phyloP scores from a whole-genome alignment of 2,113 vertebrate species.

The Ranitomeya variabilis region DNA sequence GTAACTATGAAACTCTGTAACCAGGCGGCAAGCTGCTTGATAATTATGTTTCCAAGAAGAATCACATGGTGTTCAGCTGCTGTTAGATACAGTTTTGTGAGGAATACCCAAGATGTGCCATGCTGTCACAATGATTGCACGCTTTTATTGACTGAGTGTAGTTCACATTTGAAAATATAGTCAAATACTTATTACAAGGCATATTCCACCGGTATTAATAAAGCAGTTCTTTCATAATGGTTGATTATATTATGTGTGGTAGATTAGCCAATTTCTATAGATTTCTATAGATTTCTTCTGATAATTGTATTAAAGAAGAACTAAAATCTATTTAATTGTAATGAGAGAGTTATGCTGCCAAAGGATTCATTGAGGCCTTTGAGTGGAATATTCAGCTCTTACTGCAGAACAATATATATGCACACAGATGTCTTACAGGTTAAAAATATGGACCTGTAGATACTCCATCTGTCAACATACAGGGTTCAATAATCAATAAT shows the following conservation, averaged over 20 bases:
- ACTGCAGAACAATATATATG: no score
- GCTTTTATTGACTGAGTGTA: not conserved
- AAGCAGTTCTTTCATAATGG: not conserved
- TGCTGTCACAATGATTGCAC: constrained; percentile 2
- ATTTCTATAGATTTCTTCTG: not conserved
- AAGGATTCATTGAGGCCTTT: no score
- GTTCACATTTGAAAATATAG: not conserved
- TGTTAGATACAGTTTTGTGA: constrained; percentile 10
- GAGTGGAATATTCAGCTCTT: no score
- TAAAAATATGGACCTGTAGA: no score
- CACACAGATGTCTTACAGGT: no score
- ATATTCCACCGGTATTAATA: not conserved
- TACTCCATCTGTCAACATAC: no score
- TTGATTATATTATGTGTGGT: not conserved
- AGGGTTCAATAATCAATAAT: no score
- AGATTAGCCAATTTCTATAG: not conserved
- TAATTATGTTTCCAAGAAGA: constrained; percentile 1
- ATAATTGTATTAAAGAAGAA: not conserved
- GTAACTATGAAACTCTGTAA: not conserved
- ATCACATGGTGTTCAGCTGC: not conserved
- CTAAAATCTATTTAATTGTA: no score
- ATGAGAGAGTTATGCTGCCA: no score
- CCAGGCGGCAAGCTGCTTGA: not conserved
- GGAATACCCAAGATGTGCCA: not conserved
- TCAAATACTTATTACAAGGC: not conserved